Percentiles rank a stretch among this genome's conserved stretches.
Evolutionary conservation across 2,888 invertebrate genomes (phyloP).

Genomic region (Anoplius nigerrimus): DNA sequence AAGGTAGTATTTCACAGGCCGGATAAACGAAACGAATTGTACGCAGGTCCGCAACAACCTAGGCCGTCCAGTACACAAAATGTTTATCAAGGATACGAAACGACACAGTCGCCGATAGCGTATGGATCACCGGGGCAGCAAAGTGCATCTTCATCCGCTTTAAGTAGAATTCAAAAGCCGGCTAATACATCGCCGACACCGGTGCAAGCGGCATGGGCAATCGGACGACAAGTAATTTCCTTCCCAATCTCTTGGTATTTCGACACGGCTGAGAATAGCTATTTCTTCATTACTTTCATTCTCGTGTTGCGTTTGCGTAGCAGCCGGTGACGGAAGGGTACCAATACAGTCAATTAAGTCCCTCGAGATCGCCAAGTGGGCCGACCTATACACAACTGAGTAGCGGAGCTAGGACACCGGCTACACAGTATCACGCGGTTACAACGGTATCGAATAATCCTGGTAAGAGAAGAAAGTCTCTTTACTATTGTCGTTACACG

Average conservation of each 20-base stretch:
- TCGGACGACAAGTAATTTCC: slow-evolving; percentile 77
- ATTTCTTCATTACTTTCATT: neutral
- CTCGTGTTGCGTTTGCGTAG: slow-evolving; percentile 61
- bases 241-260: neutral
- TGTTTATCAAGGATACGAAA: slow-evolving; percentile 84
- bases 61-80: slow-evolving; percentile 84
- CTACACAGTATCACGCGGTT: slow-evolving; percentile 76
- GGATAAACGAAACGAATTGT: neutral
- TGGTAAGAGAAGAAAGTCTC: slow-evolving; percentile 56
- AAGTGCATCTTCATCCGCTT: slow-evolving; percentile 78
- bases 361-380: slow-evolving; percentile 88
- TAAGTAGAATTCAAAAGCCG: slow-evolving; percentile 82
- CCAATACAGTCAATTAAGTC: slow-evolving; percentile 85
- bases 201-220: slow-evolving; percentile 81
- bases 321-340: slow-evolving; percentile 84
- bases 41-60: slow-evolving; percentile 77
- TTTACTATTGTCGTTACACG: neutral
- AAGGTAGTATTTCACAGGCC: neutral
- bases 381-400: slow-evolving; percentile 89
- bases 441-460: slow-evolving; percentile 74
- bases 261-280: neutral
- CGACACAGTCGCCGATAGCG: slow-evolving; percentile 84
- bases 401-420: slow-evolving; percentile 79
- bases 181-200: slow-evolving; percentile 84
- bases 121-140: slow-evolving; percentile 81